Evolutionary conservation across 2,888 invertebrate genomes (phyloP), one percentile per base, ranked within the genome.

Genomic region (Matsumyia berberina): DNA sequence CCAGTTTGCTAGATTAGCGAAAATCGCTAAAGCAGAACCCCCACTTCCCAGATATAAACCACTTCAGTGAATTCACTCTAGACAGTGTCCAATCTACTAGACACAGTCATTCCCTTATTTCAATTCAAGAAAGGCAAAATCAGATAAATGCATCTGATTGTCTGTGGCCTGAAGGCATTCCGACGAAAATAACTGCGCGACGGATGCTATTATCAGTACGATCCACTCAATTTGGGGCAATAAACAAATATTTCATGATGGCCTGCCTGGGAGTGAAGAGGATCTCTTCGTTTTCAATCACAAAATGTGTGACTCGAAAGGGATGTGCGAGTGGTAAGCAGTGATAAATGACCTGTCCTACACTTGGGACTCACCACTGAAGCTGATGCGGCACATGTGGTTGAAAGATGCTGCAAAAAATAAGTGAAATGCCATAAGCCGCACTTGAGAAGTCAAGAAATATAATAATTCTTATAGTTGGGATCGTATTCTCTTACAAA

Each of bases 61-160:
- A 53, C 35, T 19, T 62, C 8, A 37, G 24, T 37, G 29, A 64
- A 42, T 24, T 33, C 15, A 49, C 39, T 57, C 44, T 39, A 58
- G 57, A 66, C 66, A 73, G 31, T 49, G 55, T 33, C 37, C 72
- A 72, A 42, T 64, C 1, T 2, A 39, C 57, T 73, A 73, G 79
- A 67, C 67, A 67, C 53, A 67, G 60, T 62, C 31, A 46, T 51
- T 24, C 37, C 37, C 35, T 74, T 73, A n/a, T 57, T 55, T 9
- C n/a, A 49, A n/a, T 35, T 53, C 8, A 24, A 55, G n/a, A 67
- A 39, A 39, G 35, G n/a, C 46, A 24, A n/a, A 15, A 55, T 77
- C 51, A 62, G 44, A 80, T 66, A 72, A 58, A 82, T 82, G 78
- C 55, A 76, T 72, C 70, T 57, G 64, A 82, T 72, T 77, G 82